A percentile compares a stretch with the other conserved stretches of the same genome.
These are phyloP conservation scores for Garrulus glandarius DNA, from an alignment of 2,797 vertebrate species.

Conservation along the genomic window DNA sequence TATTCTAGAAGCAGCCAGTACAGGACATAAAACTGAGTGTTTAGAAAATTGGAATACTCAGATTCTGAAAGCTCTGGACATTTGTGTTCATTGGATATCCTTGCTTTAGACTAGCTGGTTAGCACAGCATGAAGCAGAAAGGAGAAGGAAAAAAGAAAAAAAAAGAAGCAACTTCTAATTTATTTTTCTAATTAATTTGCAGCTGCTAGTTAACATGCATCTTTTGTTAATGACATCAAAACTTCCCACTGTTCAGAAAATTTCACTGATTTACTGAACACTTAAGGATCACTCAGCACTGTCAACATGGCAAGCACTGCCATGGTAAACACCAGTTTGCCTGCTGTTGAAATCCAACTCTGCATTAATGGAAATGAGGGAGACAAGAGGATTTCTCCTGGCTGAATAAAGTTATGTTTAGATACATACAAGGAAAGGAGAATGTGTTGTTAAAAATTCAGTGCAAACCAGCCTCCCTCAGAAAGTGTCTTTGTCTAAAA, in stretches of 20 bases:
- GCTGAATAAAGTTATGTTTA: background rate
- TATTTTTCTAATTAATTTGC: conserved; percentile 29
- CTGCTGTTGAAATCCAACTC: background rate
- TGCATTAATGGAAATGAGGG: background rate
- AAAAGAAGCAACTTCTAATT: background rate
- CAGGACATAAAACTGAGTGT: background rate
- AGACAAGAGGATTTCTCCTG: background rate
- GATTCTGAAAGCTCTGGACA: background rate
- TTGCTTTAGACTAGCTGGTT: background rate
- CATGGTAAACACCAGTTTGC: background rate
- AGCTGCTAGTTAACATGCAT: conserved; percentile 48
- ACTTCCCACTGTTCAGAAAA: conserved; percentile 53
- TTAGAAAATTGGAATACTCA: background rate
- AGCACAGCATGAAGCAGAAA: background rate
- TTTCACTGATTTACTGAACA: conserved; percentile 41
- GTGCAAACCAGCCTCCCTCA: background rate
- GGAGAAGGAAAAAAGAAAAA: background rate
- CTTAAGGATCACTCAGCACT: conserved; percentile 43
- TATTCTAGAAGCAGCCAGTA: background rate
- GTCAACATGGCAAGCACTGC: conserved; percentile 1
- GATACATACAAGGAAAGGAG: background rate
- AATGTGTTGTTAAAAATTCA: background rate
- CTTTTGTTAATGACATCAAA: conserved; percentile 53
- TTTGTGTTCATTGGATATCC: background rate
- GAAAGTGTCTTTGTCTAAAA: background rate